Evolutionary conservation across 2,797 vertebrate genomes (phyloP).

Genomic region (Gephyroberyx darwinii): DNA sequence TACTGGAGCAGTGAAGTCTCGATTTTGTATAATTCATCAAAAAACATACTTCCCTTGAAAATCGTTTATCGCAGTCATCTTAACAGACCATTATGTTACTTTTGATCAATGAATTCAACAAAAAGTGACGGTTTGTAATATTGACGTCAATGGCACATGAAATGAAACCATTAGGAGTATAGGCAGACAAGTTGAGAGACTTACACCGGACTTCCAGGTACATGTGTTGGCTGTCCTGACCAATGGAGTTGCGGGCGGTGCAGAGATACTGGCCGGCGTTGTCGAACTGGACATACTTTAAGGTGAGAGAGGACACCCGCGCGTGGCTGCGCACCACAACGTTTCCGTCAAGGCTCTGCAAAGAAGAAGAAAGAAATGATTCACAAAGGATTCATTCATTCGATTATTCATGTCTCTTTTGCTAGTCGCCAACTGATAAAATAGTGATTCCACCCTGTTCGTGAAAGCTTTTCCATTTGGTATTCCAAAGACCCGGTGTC

Average conservation of each 20-base stretch:
- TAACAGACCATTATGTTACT: no score
- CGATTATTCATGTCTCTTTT: no score
- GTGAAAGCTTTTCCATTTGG: no score
- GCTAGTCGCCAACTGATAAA: no score
- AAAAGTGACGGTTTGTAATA: background rate
- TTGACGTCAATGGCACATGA: background rate
- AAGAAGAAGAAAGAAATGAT: conserved; percentile 31
- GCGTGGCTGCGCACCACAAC: conserved; percentile 92
- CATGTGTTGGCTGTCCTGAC: conserved; percentile 90
- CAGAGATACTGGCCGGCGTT: conserved; percentile 95
- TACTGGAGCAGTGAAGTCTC: no score
- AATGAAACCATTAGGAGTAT: background rate
- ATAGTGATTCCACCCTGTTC: no score
- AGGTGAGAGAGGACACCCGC: conserved; percentile 92
- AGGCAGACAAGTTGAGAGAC: conserved; percentile 56
- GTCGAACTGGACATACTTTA: conserved; percentile 95
- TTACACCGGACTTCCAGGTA: conserved; percentile 98
- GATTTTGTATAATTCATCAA: no score
- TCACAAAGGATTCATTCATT: background rate
- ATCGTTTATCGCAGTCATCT: no score
- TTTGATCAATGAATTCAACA: background rate
- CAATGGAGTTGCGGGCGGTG: conserved; percentile 95
- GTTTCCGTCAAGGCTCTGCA: conserved; percentile 90
- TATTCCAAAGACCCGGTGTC: no score
- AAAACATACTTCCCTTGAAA: no score